Evolutionary conservation across 2,797 vertebrate species (phyloP), one percentile per base, ranked within the genome.

Genomic region (Melopsittacus undulatus): DNA sequence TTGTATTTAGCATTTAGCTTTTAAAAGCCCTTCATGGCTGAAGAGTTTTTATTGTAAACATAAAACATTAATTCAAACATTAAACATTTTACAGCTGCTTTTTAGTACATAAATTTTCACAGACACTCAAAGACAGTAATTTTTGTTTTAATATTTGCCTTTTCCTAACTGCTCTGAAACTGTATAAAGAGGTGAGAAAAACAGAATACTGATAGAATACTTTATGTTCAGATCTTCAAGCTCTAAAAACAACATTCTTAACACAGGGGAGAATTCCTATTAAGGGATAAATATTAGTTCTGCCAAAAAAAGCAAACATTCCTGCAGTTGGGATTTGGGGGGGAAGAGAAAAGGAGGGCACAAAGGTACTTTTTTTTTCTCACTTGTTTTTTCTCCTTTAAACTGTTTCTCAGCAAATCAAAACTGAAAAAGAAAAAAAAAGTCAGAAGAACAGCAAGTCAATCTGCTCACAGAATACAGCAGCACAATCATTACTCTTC

Each of bases 51-150:
- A 98, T 97, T 97, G 95, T 97, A 98, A 98, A 98, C 95, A 96
- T 98, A 97, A 98, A 98, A 96, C 75, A 85, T 98, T 98, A 97
- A 98, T 97, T 98, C 97, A 98, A 98, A 97, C 98, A 97, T 98
- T 98, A 97, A 97, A 98, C 79, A 77, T 97, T 98, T 98, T 98
- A 97, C 96, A 97, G 94, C 97, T 97, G 96, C 95, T 97, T 97
- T 97, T 97, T 96, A 97, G 96, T 96, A 95, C 97, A 95, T 97
- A 97, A 96, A 97, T 97, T 97, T 98, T 98, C 97, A 96, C 95
- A 93, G 96, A 96, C 84, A 90, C 88, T 93, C 78, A 23, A 89
- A 97, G 91, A 96, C 11, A 29, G 85, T 92, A 87, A 80, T 92
- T 95, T 96, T 96, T 96, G 83, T 86, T 95, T 96, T 96, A 93